Conservation (phyloP, 1,140 invertebrate genomes). For the Pseudomyrmex dendroicus region DNA sequence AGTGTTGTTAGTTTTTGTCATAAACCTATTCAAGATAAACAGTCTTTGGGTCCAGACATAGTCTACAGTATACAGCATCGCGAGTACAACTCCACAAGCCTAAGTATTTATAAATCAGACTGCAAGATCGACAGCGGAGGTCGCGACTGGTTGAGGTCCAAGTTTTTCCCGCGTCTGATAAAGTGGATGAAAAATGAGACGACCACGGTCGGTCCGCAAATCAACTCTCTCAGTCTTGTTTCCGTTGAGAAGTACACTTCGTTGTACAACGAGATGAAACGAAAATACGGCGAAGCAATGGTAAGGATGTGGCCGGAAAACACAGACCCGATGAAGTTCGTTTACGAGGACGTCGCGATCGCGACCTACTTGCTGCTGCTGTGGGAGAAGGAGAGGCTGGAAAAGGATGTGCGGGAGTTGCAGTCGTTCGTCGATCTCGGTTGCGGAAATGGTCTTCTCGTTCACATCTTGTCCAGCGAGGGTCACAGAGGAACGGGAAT, state of each 20-base stretch:
- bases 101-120: slow-evolving; percentile 62
- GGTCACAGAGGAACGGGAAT: slow-evolving; percentile 95
- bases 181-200: slow-evolving; percentile 87
- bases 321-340: slow-evolving; percentile 97
- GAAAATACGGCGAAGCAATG: slow-evolving; percentile 91
- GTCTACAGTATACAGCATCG: slow-evolving; percentile 73
- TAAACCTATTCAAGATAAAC: slow-evolving; percentile 68
- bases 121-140: slow-evolving; percentile 75
- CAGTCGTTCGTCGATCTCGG: slow-evolving; percentile 96
- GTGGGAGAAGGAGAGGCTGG: slow-evolving; percentile 87
- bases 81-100: slow-evolving; percentile 62
- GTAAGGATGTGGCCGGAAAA: slow-evolving; percentile 93
- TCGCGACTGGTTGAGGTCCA: slow-evolving; percentile 85
- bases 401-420: slow-evolving; percentile 79
- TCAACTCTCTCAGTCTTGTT: slow-evolving; percentile 89
- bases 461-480: slow-evolving; percentile 94
- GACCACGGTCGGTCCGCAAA: slow-evolving; percentile 73
- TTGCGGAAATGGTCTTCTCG: slow-evolving; percentile 98
- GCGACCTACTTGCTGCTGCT: slow-evolving; percentile 95
- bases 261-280: slow-evolving; percentile 91
- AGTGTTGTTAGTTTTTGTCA: slow-evolving; percentile 69
- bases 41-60: slow-evolving; percentile 72
- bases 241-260: slow-evolving; percentile 89
- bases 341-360: slow-evolving; percentile 98
- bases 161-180: slow-evolving; percentile 87